Conservation (phyloP, 2,888 invertebrate genomes). For the Sepioteuthis lessoniana region DNA sequence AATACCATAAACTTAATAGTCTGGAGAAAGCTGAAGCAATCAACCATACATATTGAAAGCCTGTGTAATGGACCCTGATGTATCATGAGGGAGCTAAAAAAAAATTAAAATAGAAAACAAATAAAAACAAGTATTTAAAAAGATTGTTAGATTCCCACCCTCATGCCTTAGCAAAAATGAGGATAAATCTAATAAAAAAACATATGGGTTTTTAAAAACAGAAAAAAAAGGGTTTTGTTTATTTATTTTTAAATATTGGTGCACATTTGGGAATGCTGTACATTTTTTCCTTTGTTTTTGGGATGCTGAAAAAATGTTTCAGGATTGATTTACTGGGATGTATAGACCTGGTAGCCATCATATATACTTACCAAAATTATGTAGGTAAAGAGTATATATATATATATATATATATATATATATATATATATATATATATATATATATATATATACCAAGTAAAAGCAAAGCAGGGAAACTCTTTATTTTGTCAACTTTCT, state of each 20-base stretch:
- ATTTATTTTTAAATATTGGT: not conserved
- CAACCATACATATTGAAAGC: conserved; percentile 8
- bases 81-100: not conserved
- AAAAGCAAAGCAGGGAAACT: no score
- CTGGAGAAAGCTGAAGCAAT: not conserved
- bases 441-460: no score
- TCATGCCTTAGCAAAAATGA: not conserved
- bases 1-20: conserved; percentile 13
- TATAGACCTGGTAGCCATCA: not conserved
- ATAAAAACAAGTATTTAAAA: not conserved
- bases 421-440: no score
- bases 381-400: not conserved
- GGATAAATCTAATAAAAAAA: not conserved
- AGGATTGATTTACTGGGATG: not conserved
- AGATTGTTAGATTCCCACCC: not conserved
- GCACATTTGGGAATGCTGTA: not conserved
- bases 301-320: not conserved
- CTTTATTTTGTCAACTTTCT: no score
- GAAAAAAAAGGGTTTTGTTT: not conserved
- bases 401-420: not conserved
- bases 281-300: not conserved
- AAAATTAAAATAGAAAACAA: not conserved
- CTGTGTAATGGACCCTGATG: not conserved
- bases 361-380: not conserved
- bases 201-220: not conserved